Evolutionary conservation across 2,797 vertebrate genomes (phyloP), one percentile per base, ranked within the genome.

Genomic region (Dipus sagitta): DNA sequence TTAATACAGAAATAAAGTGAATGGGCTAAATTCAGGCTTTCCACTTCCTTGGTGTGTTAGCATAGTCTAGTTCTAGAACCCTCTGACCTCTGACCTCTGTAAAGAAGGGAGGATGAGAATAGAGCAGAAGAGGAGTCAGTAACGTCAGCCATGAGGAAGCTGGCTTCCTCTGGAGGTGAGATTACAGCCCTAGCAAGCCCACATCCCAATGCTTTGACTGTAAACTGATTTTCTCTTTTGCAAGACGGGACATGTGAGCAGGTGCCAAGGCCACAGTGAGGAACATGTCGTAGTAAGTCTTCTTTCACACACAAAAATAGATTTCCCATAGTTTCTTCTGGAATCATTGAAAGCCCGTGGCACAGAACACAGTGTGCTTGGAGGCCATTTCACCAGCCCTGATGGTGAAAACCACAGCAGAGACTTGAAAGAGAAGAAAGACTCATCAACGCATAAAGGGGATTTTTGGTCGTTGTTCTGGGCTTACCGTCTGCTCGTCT

Each of bases 1-100:
- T 76, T 86, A 92, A 77, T 21, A 64, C 30, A 92, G 42, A 90
- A 84, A 79, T 42, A 88, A 88, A 83, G 5, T 21, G 32, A 88
- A 4, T 38, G 28, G 54, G 1, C 3, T 72, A 94, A 86, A 90
- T 68, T 54, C 3, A 65, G 85, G 3, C 13, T 75, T 34, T 5
- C 24, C 34, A 2, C 23, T 88, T 70, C 11, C 38, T 81, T 62
- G 23, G 20, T 47, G 2, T 76, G 32, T 71, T 5, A 28, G 60
- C 11, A 2, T 71, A 20, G 38, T 64, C 58, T 86, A 28, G 8
- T 80, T 90, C 32, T n/a, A 76, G 47, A 84, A 64, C 5, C 38
- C 58, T 74, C 15, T 47, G 5, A 67, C 1, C 68, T 88, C 72
- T 77, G 78, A 60, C 72, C 3, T 62, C n/a, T 17, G 9, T 67